Base-by-base conservation (phyloP, 2,797 vertebrate species). In the Enteromius trimaculatus region DNA sequence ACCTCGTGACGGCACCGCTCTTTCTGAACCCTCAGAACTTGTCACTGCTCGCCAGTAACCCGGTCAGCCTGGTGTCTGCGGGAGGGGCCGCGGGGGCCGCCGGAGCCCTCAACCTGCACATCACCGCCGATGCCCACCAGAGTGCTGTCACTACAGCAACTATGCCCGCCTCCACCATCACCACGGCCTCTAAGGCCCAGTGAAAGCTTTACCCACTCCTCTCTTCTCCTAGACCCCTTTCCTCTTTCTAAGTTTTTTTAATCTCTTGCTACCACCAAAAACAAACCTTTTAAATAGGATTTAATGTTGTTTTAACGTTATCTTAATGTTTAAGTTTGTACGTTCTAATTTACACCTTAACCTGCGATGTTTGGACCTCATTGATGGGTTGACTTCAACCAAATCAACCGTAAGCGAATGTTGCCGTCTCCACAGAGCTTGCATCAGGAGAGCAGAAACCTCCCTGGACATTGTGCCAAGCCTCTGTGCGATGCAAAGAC, bases 11-110 rank as follows among this genome's bases (percentile, higher is more conserved):
- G 84, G 96, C 96, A 58, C 97, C 97, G 39, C 95, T 99, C 90
- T 98, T 99, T 94, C 95, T 99, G 92, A 98, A 96, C 92, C 98
- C 97, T 90, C 98, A 99, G 94, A 99, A 98, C 95, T 96, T 99
- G 92, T 99, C 98, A 90, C 95, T 99, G 94, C 96, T 99, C 93
- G 97, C 98, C 96, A 98, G 97, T 95, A 98, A 98, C 94, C 98
- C 98, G 0, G 95, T 99, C 89, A 99, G 97, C 94, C 93, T 99
- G 95, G 95, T 99, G 93, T 97, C 98, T 70, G 95, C 97, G 1
- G 95, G 95, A 26, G 94, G 93, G 83, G 93, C 94, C 47, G 91
- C 94, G 70, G 93, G 95, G 77, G 95, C 93, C 88, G 94, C 96
- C 82, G 95, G 95, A 81, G 93, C 94, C 11, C 95, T 95, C 90